Percentiles rank a stretch among this genome's conserved stretches.
Conservation (phyloP, 1,140 invertebrate genomes). For the Aplysia californica region DNA sequence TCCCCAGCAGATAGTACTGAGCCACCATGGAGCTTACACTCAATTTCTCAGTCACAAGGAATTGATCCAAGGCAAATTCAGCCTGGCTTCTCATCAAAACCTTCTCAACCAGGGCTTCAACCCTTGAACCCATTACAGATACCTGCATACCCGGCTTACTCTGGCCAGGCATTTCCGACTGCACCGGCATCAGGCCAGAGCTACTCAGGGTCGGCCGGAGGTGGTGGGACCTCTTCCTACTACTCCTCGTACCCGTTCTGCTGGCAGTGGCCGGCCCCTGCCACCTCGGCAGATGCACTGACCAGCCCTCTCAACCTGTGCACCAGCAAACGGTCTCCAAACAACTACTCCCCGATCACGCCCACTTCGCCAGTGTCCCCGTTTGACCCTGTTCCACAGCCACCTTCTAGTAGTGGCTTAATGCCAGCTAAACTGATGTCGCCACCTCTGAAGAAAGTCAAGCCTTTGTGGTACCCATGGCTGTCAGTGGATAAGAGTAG, state of each 20-base stretch:
- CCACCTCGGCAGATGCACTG: background rate
- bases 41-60: too few species aligned
- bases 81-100: too few species aligned
- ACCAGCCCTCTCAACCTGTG: conserved; percentile 15
- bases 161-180: background rate
- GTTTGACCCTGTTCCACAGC: too few species aligned
- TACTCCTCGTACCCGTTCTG: background rate
- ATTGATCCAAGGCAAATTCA: too few species aligned
- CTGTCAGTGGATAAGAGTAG: conserved; percentile 8
- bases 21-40: too few species aligned
- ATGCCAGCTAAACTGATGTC: too few species aligned
- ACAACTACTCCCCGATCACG: conserved; percentile 15
- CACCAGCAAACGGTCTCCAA: background rate
- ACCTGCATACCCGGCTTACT: background rate
- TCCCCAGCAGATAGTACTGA: too few species aligned
- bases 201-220: background rate
- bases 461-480: conserved; percentile 27
- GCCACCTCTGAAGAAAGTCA: background rate
- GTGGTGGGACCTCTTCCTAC: background rate
- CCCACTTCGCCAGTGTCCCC: conserved; percentile 24
- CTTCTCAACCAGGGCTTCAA: too few species aligned
- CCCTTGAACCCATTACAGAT: conserved; percentile 7
- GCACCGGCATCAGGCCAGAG: background rate
- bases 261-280: background rate
- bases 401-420: too few species aligned